Percentiles rank a stretch among this genome's conserved stretches.
Conservation (phyloP, 2,797 vertebrate genomes). For the Artibeus lituratus region DNA sequence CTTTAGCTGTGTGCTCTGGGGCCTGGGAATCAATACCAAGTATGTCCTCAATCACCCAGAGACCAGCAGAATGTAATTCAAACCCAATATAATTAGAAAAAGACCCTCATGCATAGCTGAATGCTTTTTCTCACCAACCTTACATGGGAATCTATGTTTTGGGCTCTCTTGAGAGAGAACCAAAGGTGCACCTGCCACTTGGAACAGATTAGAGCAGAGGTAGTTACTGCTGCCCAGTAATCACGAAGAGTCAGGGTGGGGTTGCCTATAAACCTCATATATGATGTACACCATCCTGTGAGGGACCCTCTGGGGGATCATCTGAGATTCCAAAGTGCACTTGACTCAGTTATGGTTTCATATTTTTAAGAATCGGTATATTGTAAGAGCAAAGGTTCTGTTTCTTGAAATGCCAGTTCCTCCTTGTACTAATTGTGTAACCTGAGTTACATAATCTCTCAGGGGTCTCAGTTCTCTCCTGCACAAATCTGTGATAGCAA, state of each 20-base stretch:
- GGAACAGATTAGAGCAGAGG: background rate
- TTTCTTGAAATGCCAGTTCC: background rate
- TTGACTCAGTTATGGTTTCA: background rate
- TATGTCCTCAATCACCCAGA: background rate
- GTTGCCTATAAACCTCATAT: background rate
- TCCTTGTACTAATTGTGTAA: background rate
- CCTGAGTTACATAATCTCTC: background rate
- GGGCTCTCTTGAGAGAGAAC: background rate
- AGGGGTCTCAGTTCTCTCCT: background rate
- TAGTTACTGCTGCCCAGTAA: background rate
- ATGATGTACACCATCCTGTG: background rate
- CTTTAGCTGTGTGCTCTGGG: background rate
- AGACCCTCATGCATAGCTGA: background rate
- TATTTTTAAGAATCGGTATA: background rate
- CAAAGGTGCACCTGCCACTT: background rate
- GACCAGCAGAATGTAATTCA: background rate
- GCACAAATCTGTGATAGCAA: background rate
- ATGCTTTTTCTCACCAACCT: background rate
- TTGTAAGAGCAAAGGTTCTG: constrained; percentile 12
- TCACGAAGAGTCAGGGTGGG: background rate
- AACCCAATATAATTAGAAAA: background rate
- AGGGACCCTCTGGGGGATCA: background rate
- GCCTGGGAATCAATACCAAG: background rate
- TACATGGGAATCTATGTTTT: background rate
- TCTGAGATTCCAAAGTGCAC: background rate